A percentile compares a stretch with the other conserved stretches of the same genome.
Conservation (phyloP, 2,888 invertebrate species). For the Oxytorus armatus region DNA sequence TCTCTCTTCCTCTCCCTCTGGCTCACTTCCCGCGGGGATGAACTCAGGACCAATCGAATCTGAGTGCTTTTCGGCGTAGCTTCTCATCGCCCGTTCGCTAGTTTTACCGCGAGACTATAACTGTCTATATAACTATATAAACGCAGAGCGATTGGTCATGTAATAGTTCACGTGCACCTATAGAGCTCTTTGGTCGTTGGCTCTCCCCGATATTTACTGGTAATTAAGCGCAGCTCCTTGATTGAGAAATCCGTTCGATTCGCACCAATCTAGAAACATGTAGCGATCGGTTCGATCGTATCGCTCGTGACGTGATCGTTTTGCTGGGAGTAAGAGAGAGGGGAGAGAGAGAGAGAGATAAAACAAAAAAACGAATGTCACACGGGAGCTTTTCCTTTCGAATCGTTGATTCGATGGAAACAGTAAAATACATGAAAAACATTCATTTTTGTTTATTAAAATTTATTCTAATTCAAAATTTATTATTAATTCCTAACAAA, state of each 20-base stretch:
- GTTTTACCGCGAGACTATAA: conserved; percentile 58
- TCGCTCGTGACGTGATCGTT: conserved; percentile 20
- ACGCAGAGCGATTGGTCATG: conserved; percentile 14
- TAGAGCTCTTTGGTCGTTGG: conserved; percentile 35
- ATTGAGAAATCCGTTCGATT: conserved; percentile 73
- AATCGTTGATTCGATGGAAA: conserved; percentile 1
- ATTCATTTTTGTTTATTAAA: background rate
- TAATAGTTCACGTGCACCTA: conserved; percentile 2
- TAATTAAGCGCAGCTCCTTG: conserved; percentile 77
- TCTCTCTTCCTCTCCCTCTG: conserved; percentile 1
- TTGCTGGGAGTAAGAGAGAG: background rate
- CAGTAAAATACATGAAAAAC: too few species aligned
- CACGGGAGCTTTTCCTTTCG: conserved; percentile 20
- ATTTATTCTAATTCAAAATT: too few species aligned
- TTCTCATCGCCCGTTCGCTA: conserved; percentile 62
- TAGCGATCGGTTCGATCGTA: conserved; percentile 4
- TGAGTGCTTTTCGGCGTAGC: conserved; percentile 77
- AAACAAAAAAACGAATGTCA: background rate
- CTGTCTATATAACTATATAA: background rate
- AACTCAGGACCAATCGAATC: conserved; percentile 71
- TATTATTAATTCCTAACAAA: too few species aligned
- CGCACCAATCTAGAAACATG: conserved; percentile 28
- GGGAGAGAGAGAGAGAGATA: background rate
- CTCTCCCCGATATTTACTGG: conserved; percentile 73
- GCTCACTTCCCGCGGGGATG: conserved; percentile 41